phyloP scores from a whole-genome alignment of 1,140 invertebrate species.

The Diachasma alloeum region DNA sequence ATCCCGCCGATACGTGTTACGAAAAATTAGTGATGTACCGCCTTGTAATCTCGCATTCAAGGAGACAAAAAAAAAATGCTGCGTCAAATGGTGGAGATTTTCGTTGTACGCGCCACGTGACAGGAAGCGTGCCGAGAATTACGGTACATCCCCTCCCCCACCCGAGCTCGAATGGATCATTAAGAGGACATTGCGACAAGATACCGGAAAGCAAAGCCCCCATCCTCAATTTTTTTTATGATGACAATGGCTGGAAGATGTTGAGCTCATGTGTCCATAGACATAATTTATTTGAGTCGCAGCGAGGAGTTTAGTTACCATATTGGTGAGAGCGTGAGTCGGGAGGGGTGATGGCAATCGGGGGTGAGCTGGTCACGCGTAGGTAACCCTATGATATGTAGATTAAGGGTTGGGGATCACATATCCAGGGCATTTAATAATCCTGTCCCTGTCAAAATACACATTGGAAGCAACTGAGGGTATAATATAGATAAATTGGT shows the following conservation, averaged over 20 bases:
- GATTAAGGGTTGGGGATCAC: slow-evolving; percentile 64
- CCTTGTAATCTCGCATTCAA: slow-evolving; percentile 49
- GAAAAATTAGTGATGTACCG: slow-evolving; percentile 57
- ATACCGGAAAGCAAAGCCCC: slow-evolving; percentile 38
- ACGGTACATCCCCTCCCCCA: slow-evolving; percentile 41
- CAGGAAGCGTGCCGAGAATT: slow-evolving; percentile 58
- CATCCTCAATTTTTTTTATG: slow-evolving; percentile 10
- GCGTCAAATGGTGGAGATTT: slow-evolving; percentile 45
- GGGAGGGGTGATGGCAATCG: background rate
- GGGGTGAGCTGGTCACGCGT: slow-evolving; percentile 54
- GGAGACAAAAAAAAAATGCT: slow-evolving; percentile 32
- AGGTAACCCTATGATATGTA: slow-evolving; percentile 64
- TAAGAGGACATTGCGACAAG: slow-evolving; percentile 60
- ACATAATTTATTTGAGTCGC: background rate
- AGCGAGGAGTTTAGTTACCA: background rate
- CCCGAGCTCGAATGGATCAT: slow-evolving; percentile 54
- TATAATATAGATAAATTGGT: slow-evolving; percentile 66
- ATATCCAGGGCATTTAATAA: slow-evolving; percentile 66
- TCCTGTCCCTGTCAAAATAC: slow-evolving; percentile 66
- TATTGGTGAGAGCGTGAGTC: background rate
- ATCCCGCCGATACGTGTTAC: slow-evolving; percentile 34
- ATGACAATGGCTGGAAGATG: background rate
- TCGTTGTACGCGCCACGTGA: slow-evolving; percentile 46
- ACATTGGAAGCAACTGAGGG: slow-evolving; percentile 61
- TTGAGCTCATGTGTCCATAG: background rate